Evolutionary conservation across 1,140 invertebrate genomes (phyloP).

Genomic region (Cotesia typhae): DNA sequence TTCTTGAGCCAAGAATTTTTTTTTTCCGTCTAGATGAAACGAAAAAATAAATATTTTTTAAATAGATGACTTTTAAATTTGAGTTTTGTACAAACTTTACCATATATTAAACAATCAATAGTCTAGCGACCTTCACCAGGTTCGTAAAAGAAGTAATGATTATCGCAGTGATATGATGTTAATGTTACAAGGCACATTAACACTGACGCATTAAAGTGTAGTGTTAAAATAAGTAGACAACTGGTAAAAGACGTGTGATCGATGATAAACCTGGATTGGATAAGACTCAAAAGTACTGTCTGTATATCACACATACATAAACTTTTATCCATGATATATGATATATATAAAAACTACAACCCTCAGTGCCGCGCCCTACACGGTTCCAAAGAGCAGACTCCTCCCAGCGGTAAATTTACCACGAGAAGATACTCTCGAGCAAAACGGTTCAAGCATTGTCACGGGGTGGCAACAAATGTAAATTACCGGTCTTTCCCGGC

Average conservation of each 20-base stretch:
- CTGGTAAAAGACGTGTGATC: constrained; percentile 55
- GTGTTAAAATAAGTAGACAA: constrained; percentile 34
- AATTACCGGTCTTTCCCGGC: constrained; percentile 33
- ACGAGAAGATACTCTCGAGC: too few relatives aligned
- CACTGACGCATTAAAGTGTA: constrained; percentile 59
- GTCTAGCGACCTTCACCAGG: not conserved
- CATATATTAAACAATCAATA: too few relatives aligned
- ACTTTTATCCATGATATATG: constrained; percentile 36
- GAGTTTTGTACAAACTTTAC: too few relatives aligned
- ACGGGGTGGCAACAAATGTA: not conserved
- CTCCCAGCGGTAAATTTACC: constrained; percentile 3
- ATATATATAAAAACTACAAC: constrained; percentile 36
- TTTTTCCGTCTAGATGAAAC: too few relatives aligned
- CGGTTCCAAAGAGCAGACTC: too few relatives aligned
- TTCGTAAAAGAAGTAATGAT: constrained; percentile 39
- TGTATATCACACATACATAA: not conserved
- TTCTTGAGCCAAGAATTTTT: too few relatives aligned
- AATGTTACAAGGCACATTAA: constrained; percentile 56
- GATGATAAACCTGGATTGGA: constrained; percentile 58
- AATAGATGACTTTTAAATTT: too few relatives aligned
- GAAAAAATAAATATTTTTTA: too few relatives aligned
- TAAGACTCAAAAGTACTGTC: not conserved
- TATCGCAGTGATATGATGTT: constrained; percentile 58
- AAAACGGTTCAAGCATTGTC: not conserved
- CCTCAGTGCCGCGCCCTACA: too few relatives aligned